These are phyloP conservation scores for Enteromius fasciolatus DNA, from an alignment of 2,797 vertebrate species.

Conservation along the genomic window DNA sequence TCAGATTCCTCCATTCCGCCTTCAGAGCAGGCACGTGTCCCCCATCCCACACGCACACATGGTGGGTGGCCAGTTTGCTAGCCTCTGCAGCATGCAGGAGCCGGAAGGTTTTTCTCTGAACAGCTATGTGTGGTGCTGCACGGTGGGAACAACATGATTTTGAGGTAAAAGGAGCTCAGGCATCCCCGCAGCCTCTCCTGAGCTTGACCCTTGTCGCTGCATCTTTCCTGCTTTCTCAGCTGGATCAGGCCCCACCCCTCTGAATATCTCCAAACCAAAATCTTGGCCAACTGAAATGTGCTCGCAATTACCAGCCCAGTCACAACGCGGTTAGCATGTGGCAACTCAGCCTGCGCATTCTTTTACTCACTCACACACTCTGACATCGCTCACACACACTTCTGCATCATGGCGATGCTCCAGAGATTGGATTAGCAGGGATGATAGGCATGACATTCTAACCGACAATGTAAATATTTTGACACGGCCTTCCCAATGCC, in stretches of 20 bases:
- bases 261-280: constrained; percentile 19
- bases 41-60: constrained; percentile 7
- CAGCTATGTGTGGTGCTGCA: constrained; percentile 23
- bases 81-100: constrained; percentile 29
- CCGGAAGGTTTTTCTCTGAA: constrained; percentile 51
- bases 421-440: constrained; percentile 29
- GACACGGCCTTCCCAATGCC: constrained; percentile 17
- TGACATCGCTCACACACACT: constrained; percentile 14
- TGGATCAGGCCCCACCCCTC: not conserved
- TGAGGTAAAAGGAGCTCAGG: not conserved
- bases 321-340: not conserved
- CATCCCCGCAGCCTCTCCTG: not conserved
- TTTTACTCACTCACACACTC: constrained; percentile 15
- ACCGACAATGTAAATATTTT: constrained; percentile 53
- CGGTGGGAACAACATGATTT: constrained; percentile 28
- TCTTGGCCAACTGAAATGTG: constrained; percentile 17
- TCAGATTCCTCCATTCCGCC: constrained; percentile 15
- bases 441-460: constrained; percentile 38
- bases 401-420: not conserved
- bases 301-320: constrained; percentile 13
- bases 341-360: constrained; percentile 6
- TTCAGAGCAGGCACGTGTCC: constrained; percentile 9
- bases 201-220: not conserved
- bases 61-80: constrained; percentile 50
- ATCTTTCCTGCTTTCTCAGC: constrained; percentile 38